Conservation (phyloP, 2,888 invertebrate genomes). For the Capitulum mitella region DNA sequence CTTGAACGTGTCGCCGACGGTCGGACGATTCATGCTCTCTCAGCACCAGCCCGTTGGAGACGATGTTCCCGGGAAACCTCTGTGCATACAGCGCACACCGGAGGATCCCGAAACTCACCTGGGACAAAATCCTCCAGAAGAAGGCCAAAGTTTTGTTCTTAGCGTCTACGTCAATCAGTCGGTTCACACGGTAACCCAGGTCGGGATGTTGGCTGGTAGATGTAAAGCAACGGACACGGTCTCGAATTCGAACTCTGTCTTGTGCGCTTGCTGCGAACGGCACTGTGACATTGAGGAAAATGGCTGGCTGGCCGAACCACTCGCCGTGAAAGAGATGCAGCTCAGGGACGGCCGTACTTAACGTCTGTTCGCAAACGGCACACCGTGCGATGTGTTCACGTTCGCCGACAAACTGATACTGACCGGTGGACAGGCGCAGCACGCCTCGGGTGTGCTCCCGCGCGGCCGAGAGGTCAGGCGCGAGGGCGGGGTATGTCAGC, state of each 20-base stretch:
- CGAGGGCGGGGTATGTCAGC: not conserved
- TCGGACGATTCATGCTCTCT: not conserved
- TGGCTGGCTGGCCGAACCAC: not conserved
- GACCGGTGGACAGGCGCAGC: no score
- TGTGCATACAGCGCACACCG: not conserved
- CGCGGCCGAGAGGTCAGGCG: not conserved
- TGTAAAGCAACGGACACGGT: not conserved
- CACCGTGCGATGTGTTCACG: not conserved
- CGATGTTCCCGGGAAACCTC: not conserved
- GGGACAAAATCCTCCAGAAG: not conserved
- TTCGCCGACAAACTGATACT: not conserved
- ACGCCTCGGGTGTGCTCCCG: not conserved
- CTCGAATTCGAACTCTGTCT: not conserved
- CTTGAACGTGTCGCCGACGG: not conserved
- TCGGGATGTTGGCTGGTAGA: not conserved
- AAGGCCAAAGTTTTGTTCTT: not conserved
- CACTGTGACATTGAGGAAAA: not conserved
- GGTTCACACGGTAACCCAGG: no score
- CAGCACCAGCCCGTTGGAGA: not conserved
- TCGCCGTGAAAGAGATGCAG: not conserved
- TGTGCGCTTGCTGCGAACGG: no score
- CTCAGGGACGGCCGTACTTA: not conserved
- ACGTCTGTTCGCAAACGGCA: not conserved
- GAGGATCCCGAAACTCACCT: not conserved
- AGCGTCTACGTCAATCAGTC: not conserved